A percentile compares a stretch with the other conserved stretches of the same genome.
Evolutionary conservation across 1,140 invertebrate species (phyloP).

Genomic region (Neodiprion fabricii): DNA sequence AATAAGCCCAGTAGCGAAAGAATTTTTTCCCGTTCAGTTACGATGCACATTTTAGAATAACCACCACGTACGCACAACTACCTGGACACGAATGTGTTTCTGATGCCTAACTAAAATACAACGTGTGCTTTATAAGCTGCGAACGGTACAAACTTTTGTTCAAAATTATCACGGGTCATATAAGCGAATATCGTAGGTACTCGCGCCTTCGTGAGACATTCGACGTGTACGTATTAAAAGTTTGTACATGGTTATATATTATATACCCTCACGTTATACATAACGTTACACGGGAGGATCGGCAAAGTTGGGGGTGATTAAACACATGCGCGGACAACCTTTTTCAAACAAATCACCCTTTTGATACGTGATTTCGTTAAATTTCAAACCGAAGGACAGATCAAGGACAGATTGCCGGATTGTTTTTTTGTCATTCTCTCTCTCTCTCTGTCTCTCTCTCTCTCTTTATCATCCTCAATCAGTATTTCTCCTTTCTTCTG

Average conservation of each 20-base stretch:
- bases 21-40: too few species aligned
- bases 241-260: background rate
- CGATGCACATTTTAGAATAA: too few species aligned
- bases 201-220: background rate
- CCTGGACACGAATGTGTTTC: too few species aligned
- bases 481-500: too few species aligned
- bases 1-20: too few species aligned
- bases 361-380: background rate
- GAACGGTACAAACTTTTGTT: slow-evolving; percentile 1
- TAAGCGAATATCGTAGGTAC: background rate
- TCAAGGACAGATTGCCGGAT: too few species aligned
- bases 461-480: too few species aligned
- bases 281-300: background rate
- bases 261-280: background rate
- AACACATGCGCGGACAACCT: background rate
- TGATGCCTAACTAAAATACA: background rate
- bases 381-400: too few species aligned
- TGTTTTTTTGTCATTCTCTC: too few species aligned
- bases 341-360: background rate
- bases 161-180: background rate
- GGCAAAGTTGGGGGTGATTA: background rate
- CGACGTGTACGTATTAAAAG: background rate
- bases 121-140: background rate
- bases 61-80: too few species aligned
- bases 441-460: too few species aligned